Percentiles rank a stretch among this genome's conserved stretches.
Conservation (phyloP, 2,113 vertebrate species). For the Ibidorhyncha struthersii region DNA sequence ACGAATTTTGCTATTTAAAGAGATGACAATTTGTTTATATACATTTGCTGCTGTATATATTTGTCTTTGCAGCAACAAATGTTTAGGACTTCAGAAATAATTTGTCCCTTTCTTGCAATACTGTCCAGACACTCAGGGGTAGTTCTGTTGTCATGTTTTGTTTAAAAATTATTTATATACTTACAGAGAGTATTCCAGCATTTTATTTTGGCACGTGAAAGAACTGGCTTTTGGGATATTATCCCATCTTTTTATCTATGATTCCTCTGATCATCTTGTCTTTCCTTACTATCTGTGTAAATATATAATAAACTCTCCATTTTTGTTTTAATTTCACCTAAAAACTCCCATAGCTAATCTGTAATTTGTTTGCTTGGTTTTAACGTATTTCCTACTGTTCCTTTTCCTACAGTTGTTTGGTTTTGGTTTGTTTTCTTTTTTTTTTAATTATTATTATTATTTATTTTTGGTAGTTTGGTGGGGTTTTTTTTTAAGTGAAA, state of each 20-base stretch:
- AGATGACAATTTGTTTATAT: neutral
- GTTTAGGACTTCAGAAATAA: neutral
- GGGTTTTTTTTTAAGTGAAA: neutral
- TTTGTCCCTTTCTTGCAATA: neutral
- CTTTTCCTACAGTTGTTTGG: neutral
- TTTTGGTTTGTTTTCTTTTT: neutral
- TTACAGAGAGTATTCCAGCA: neutral
- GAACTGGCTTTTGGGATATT: neutral
- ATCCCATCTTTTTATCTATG: neutral
- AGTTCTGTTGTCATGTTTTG: neutral
- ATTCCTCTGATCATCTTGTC: neutral
- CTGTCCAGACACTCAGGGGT: neutral
- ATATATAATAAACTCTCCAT: neutral
- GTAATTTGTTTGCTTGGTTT: neutral
- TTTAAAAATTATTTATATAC: neutral
- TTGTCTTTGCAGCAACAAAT: neutral
- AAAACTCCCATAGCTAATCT: neutral
- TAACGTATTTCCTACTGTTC: accelerated
- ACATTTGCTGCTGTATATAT: neutral
- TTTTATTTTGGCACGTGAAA: neutral
- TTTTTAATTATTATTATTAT: too few relatives aligned
- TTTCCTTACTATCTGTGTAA: neutral
- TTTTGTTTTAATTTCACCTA: neutral
- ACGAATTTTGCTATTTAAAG: neutral
- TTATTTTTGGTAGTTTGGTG: neutral